Conservation (phyloP, 1,140 invertebrate species). For the Ephestia elutella region DNA sequence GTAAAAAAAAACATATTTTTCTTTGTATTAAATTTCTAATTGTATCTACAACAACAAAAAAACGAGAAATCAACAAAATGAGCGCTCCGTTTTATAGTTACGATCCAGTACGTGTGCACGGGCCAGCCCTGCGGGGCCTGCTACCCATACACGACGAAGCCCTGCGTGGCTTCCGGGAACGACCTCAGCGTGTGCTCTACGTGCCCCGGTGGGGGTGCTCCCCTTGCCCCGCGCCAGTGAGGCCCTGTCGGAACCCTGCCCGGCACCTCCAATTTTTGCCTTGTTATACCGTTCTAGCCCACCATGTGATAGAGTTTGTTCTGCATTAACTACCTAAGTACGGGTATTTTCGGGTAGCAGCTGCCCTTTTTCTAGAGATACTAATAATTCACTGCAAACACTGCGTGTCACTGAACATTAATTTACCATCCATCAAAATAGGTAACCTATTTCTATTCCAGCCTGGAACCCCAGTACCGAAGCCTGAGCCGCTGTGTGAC, state of each 20-base stretch:
- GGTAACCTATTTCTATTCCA: too few relatives aligned
- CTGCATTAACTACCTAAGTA: too few relatives aligned
- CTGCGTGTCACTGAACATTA: too few relatives aligned
- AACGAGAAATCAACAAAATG: constrained; percentile 40
- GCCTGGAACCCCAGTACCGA: constrained; percentile 35
- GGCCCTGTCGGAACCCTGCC: constrained; percentile 49
- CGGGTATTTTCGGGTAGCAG: background rate
- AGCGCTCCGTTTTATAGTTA: constrained; percentile 58
- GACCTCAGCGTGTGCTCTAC: constrained; percentile 45
- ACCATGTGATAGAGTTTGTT: constrained; percentile 53
- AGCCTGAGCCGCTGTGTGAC: constrained; percentile 35
- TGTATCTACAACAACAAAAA: constrained; percentile 22
- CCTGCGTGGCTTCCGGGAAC: constrained; percentile 46
- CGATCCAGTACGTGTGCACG: constrained; percentile 53
- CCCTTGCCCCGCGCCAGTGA: constrained; percentile 54
- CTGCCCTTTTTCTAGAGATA: too few relatives aligned
- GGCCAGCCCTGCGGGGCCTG: constrained; percentile 55
- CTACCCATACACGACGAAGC: constrained; percentile 53
- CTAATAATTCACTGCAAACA: too few relatives aligned
- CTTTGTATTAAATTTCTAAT: constrained; percentile 5
- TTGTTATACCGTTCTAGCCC: constrained; percentile 50
- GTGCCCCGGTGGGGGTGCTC: constrained; percentile 62
- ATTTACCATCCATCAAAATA: too few relatives aligned
- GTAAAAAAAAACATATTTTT: background rate
- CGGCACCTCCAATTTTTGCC: constrained; percentile 47